Base-by-base conservation (phyloP, 92 coral and sea anemone genomes). In the Blastomussa wellsi region DNA sequence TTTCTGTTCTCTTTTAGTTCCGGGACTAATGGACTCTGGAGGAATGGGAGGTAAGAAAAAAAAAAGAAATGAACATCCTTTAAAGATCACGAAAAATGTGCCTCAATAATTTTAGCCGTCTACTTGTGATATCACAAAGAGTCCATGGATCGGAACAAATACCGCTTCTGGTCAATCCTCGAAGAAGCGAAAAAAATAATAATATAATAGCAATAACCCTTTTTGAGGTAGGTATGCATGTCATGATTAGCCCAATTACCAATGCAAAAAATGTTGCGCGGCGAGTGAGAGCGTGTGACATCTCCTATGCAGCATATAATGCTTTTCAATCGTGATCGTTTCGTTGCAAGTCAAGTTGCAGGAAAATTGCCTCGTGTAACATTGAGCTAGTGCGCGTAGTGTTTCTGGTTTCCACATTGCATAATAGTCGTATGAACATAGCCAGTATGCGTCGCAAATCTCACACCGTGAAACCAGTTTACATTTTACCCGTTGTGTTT, bases 1-100 rank as follows among this genome's bases (percentile, higher is more conserved):
- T 7, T 53, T 69, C 31, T 9, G 20, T 74, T 83, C 6, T 31
- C 17, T 65, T 47, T 64, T 86, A 94, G 98, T 94, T 92, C 98
- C 98, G 3, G 98, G 98, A 86, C 77, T 93, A 5, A 90, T 92
- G 93, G 98, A 92, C 12, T 78, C 92, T 32, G 93, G 90, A 52
- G 87, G 84, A 26, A 90, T 90, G 41, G 93, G 88, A 72, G 93
- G 91, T 33, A 82, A 71, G 49, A 0, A 44, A 51, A 55, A 8
- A 55, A 20, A 55, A 55, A 55, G 15, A 1, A 51, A 51, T 15
- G 57, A 22, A 22, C 7, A 55, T 1, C 8, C 32, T 62, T 24
- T 22, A 22, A 22, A n/a, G 68, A 9, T 48, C 11, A 9, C 1
- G 53, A 48, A 48, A 48, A 48, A 48, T 48, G 5, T 13, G 13